Evolutionary conservation across 2,888 invertebrate species (phyloP), one percentile per base, ranked within the genome.

Genomic region (Eledone cirrhosa): DNA sequence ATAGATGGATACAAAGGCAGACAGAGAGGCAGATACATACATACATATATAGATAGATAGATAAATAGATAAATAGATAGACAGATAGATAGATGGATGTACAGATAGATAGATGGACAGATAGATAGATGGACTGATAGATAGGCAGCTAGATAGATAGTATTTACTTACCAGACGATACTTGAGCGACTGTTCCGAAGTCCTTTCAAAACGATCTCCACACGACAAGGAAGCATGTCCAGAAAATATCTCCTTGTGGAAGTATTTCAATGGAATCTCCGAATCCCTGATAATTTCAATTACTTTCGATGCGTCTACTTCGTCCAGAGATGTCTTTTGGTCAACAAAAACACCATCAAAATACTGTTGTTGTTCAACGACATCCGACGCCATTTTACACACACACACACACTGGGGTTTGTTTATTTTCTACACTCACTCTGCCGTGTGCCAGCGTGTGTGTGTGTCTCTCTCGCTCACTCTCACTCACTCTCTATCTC

Each of bases 221-320:
- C 72, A 72, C 41, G 72, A 72, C 72, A 72, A 72, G 22, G 72
- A 72, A 72, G 72, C 72, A 31, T 72, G 72, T 31, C 72, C 72
- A 31, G 72, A 72, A 72, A 72, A 72, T 72, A 72, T 72, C 72
- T 72, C 72, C 72, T 72, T 72, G 72, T 72, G 72, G 72, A 72
- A 72, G 72, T 72, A 72, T 72, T 72, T 72, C 29, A 41, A 41
- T n/a, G 72, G 72, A 31, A 72, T 72, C 41, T 72, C 72, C 22
- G 72, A 72, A 72, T 72, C 72, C 72, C 72, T 72, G 19, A 72
- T 72, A 13, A 72, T 72, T 72, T 72, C 72, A 24, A 72, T 72
- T 31, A 72, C 72, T 41, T 72, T 72, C 29, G 72, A 72, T 33
- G 72, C 72, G 22, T 72, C 72, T 19, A 72, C 72, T n/a, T 72